Percentiles rank a stretch among this genome's conserved stretches.
Evolutionary conservation across 2,113 vertebrate species (phyloP).

Genomic region (Callipepla squamata): DNA sequence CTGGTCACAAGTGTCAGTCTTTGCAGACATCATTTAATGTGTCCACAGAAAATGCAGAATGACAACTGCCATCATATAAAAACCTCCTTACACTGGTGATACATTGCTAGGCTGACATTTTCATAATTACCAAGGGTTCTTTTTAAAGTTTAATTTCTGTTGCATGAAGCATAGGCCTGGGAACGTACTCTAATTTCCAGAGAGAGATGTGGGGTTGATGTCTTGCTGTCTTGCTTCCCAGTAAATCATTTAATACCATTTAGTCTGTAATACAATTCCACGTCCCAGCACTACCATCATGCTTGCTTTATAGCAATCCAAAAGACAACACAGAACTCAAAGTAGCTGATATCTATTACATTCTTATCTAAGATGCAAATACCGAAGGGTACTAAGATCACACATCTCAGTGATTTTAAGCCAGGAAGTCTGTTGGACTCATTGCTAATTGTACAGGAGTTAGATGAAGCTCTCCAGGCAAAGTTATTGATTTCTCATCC

Average conservation of each 20-base stretch:
- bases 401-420: neutral
- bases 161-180: neutral
- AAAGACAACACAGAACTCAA: neutral
- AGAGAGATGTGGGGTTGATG: neutral
- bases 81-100: neutral
- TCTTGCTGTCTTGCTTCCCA: neutral
- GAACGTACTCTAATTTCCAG: neutral
- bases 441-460: neutral
- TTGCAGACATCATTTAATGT: neutral
- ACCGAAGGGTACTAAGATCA: neutral
- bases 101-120: fast-evolving
- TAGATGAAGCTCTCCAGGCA: neutral
- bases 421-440: neutral
- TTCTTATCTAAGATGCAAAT: neutral
- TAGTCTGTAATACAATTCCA: neutral
- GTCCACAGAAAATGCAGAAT: neutral
- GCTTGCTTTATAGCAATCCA: neutral
- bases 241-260: neutral
- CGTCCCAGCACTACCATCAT: neutral
- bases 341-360: neutral
- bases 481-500: conserved; percentile 29
- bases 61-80: neutral
- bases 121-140: neutral
- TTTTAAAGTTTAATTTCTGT: neutral
- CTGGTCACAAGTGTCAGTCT: neutral